Percentiles rank a stretch among this genome's conserved stretches.
These are phyloP conservation scores for Chaunax sp. DNA, from an alignment of 2,797 vertebrate genomes.

Conservation along the genomic window DNA sequence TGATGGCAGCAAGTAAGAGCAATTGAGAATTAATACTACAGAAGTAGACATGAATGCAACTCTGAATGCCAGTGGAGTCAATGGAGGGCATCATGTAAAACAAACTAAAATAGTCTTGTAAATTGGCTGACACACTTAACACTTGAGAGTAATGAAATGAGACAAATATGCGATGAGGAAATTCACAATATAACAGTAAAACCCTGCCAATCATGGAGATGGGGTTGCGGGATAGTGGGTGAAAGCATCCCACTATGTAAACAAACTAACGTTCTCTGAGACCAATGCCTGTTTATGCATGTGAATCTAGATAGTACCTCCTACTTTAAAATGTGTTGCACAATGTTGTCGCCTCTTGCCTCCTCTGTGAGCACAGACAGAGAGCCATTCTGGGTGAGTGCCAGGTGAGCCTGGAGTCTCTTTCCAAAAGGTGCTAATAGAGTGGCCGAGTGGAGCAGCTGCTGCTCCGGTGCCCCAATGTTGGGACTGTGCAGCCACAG, in stretches of 20 bases:
- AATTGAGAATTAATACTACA: conserved; percentile 19
- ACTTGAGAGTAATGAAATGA: conserved; percentile 40
- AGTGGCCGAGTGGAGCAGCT: conserved; percentile 73
- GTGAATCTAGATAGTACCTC: conserved; percentile 52
- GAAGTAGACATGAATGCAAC: conserved; percentile 25
- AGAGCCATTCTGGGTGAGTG: conserved; percentile 47
- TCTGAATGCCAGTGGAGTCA: conserved; percentile 28
- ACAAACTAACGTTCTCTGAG: conserved; percentile 43
- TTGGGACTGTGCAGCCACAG: conserved; percentile 29
- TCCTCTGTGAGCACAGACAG: conserved; percentile 43
- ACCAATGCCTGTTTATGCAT: conserved; percentile 49
- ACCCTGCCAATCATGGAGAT: conserved; percentile 44
- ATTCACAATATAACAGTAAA: conserved; percentile 48
- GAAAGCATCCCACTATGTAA: conserved; percentile 49
- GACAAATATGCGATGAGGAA: conserved; percentile 40
- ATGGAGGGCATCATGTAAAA: conserved; percentile 29
- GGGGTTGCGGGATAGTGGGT: conserved; percentile 35
- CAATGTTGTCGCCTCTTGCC: conserved; percentile 48
- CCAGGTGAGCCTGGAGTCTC: conserved; percentile 62
- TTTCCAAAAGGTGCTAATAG: conserved; percentile 81
- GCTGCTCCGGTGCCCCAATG: conserved; percentile 70
- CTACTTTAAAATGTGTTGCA: conserved; percentile 60
- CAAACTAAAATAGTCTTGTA: conserved; percentile 38
- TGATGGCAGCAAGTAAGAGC: conserved; percentile 1
- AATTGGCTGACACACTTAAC: conserved; percentile 52